Conservation (phyloP, 1,140 invertebrate species). For the Pogonus chalceus region DNA sequence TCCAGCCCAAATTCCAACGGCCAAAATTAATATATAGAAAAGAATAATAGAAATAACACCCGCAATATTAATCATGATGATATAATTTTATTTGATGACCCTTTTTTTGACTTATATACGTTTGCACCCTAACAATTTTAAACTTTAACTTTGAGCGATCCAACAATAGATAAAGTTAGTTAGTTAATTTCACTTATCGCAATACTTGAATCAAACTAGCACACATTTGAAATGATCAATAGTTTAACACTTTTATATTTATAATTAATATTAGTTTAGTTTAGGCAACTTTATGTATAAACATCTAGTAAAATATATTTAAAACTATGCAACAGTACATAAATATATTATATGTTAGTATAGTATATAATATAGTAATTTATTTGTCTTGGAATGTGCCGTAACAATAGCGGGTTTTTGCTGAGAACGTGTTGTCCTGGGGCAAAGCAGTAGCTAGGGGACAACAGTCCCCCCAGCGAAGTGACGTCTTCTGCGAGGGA, state of each 20-base stretch:
- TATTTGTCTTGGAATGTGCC: neutral
- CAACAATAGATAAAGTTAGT: too few relatives aligned
- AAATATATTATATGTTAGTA: constrained; percentile 5
- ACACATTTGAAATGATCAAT: too few relatives aligned
- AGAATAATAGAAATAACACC: constrained; percentile 86
- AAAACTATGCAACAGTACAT: constrained; percentile 2
- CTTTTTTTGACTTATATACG: too few relatives aligned
- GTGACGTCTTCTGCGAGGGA: constrained; percentile 88
- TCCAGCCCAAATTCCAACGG: constrained; percentile 91
- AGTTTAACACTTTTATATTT: too few relatives aligned
- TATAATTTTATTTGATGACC: constrained; percentile 10
- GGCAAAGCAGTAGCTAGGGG: constrained; percentile 23
- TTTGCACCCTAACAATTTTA: too few relatives aligned
- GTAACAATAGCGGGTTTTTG: constrained; percentile 5
- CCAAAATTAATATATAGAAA: constrained; percentile 87
- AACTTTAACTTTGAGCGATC: too few relatives aligned
- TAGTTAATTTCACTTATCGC: too few relatives aligned
- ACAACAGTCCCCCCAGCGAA: constrained; percentile 89
- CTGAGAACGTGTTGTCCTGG: constrained; percentile 23
- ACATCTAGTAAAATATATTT: constrained; percentile 2
- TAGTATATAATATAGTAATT: constrained; percentile 9
- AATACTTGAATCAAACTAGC: too few relatives aligned
- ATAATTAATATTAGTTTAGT: too few relatives aligned
- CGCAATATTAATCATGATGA: constrained; percentile 78
- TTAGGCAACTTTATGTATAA: neutral